Percentiles rank a stretch among this genome's conserved stretches.
Evolutionary conservation across 2,797 vertebrate species (phyloP).

Genomic region (Microchirus variegatus): DNA sequence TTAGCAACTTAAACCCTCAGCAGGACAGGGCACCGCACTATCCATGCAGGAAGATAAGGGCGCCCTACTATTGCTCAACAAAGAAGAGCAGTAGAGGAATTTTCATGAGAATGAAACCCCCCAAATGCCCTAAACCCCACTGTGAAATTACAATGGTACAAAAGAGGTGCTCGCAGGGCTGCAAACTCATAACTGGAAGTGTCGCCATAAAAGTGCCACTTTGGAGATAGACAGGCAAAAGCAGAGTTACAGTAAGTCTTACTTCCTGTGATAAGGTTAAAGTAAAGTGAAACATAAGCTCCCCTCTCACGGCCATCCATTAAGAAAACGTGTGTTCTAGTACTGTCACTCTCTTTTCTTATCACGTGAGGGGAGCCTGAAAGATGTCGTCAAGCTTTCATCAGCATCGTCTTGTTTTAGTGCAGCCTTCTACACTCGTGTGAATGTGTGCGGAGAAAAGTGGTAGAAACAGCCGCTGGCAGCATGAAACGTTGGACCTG

Average conservation of each 20-base stretch:
- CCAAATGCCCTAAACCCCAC: constrained; percentile 76
- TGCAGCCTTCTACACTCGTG: constrained; percentile 52
- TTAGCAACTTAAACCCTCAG: constrained; percentile 85
- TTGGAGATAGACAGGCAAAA: constrained; percentile 57
- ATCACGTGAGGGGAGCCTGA: constrained; percentile 62
- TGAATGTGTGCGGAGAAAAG: constrained; percentile 65
- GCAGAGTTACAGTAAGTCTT: constrained; percentile 58
- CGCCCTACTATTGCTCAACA: constrained; percentile 74
- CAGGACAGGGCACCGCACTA: constrained; percentile 79
- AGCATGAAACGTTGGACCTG: constrained; percentile 68
- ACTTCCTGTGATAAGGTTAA: constrained; percentile 55
- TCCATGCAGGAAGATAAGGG: constrained; percentile 78
- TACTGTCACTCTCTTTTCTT: constrained; percentile 65
- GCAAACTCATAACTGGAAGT: constrained; percentile 77
- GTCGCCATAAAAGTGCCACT: constrained; percentile 68
- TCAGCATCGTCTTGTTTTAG: constrained; percentile 79
- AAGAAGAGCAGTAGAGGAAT: constrained; percentile 82
- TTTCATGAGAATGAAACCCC: constrained; percentile 87
- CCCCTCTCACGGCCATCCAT: constrained; percentile 36
- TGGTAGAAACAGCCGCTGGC: constrained; percentile 74
- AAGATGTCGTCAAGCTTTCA: constrained; percentile 73
- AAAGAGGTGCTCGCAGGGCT: constrained; percentile 71
- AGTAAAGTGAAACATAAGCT: constrained; percentile 36
- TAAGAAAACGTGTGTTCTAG: constrained; percentile 60
- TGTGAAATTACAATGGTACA: constrained; percentile 81